Evolutionary conservation across 2,797 vertebrate species (phyloP).

Genomic region (Melanotaenia trifasciata): DNA sequence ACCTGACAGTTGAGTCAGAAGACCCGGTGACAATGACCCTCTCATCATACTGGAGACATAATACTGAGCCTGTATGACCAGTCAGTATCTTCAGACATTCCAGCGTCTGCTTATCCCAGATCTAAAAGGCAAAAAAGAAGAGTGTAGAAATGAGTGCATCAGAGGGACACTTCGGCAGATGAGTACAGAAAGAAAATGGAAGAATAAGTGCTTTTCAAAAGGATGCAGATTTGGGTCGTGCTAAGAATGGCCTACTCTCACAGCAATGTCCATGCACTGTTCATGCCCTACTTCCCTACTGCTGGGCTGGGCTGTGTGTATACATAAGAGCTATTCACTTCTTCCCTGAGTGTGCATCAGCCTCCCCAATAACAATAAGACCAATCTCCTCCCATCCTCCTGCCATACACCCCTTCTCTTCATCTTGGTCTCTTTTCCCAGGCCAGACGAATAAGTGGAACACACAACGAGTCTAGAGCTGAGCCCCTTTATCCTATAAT

Average conservation of each 20-base stretch:
- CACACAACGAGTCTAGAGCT: conserved; percentile 44
- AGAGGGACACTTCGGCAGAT: background rate
- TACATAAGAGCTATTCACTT: conserved; percentile 32
- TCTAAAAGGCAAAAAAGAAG: conserved; percentile 76
- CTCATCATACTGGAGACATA: conserved; percentile 98
- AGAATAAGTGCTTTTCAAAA: conserved; percentile 42
- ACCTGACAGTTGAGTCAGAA: conserved; percentile 98
- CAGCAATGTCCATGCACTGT: conserved; percentile 36
- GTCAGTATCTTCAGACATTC: conserved; percentile 98
- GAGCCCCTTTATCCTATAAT: conserved; percentile 63
- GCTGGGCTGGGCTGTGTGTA: conserved; percentile 33
- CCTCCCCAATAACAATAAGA: conserved; percentile 55
- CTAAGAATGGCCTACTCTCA: conserved; percentile 57
- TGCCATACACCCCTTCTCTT: conserved; percentile 35
- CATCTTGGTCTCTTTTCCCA: conserved; percentile 19
- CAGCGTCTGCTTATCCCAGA: conserved; percentile 98
- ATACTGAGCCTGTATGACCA: conserved; percentile 96
- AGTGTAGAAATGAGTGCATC: background rate
- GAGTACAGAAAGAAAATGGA: conserved; percentile 1
- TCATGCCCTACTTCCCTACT: conserved; percentile 68
- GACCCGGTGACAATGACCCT: conserved; percentile 98
- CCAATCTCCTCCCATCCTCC: conserved; percentile 47
- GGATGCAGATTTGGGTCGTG: conserved; percentile 64
- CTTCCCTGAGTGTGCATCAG: conserved; percentile 39
- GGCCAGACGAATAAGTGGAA: conserved; percentile 58